A percentile compares a stretch with the other conserved stretches of the same genome.
Evolutionary conservation across 2,797 vertebrate genomes (phyloP).

Genomic region (Sibirionetta formosa): DNA sequence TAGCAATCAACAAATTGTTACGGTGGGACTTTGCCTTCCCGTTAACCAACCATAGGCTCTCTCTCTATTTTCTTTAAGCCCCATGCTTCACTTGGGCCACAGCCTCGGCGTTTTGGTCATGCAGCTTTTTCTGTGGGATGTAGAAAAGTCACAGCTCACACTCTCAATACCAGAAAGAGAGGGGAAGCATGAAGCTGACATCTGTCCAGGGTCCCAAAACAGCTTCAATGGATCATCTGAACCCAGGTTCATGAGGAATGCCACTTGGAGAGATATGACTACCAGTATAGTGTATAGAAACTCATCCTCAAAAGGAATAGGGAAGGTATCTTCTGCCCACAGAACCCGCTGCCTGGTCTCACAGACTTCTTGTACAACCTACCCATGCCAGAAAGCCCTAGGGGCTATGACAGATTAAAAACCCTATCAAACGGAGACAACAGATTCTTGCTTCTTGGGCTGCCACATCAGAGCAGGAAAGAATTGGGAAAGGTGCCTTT

Average conservation of each 20-base stretch:
- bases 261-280: background rate
- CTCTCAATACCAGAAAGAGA: background rate
- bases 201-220: background rate
- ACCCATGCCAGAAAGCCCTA: background rate
- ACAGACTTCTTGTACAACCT: background rate
- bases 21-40: background rate
- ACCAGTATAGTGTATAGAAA: background rate
- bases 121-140: background rate
- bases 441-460: background rate
- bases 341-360: background rate
- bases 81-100: background rate
- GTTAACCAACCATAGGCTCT: background rate
- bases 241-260: background rate
- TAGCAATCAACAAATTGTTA: background rate
- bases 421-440: background rate
- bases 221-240: background rate
- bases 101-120: background rate
- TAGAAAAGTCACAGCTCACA: background rate
- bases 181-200: background rate
- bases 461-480: background rate
- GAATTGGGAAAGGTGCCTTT: rapidly evolving
- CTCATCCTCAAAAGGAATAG: background rate
- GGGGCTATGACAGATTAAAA: background rate
- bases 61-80: background rate
- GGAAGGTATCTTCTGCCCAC: background rate